phyloP scores from a whole-genome alignment of 2,113 vertebrate species.

The Peromyscus leucopus region DNA sequence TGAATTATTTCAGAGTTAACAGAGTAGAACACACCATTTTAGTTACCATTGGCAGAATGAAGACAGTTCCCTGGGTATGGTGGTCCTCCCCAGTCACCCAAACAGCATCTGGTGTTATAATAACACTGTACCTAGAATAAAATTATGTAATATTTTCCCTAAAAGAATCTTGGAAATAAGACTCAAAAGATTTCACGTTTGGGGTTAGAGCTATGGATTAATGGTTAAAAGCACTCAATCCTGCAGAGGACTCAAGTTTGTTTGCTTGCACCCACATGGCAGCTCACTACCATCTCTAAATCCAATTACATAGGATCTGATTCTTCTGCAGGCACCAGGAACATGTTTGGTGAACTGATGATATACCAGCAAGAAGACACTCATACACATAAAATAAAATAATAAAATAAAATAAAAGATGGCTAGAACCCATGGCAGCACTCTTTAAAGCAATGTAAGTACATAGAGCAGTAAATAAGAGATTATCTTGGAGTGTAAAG shows the following conservation, averaged over 20 bases:
- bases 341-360: background rate
- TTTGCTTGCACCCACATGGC: background rate
- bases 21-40: background rate
- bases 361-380: background rate
- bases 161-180: background rate
- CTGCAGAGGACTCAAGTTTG: background rate
- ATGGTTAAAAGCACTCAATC: background rate
- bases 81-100: background rate
- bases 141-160: background rate
- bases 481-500: background rate
- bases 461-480: no score
- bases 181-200: background rate
- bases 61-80: accelerated
- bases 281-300: background rate
- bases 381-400: background rate
- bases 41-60: background rate
- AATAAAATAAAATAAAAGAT: background rate
- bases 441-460: background rate
- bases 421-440: no score
- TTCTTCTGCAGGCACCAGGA: background rate
- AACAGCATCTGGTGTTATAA: background rate
- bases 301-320: background rate
- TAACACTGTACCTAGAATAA: background rate
- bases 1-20: background rate
- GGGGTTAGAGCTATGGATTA: background rate